Conservation (phyloP, 2,113 vertebrate species). For the Lates calcarifer region DNA sequence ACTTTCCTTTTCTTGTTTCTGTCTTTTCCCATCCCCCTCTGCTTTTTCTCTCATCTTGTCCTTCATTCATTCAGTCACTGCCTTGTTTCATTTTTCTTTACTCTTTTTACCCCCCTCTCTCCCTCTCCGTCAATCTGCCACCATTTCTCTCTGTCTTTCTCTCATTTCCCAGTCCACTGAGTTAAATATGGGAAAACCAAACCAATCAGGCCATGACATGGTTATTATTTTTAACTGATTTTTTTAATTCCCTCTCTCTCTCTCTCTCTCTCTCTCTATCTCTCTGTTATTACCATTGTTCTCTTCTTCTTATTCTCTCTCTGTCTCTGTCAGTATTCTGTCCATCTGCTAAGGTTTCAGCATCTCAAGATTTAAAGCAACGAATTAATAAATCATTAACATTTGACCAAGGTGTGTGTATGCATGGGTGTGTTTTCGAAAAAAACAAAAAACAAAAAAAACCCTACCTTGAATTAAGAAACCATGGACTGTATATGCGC, state of each 20-base stretch:
- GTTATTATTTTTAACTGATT: constrained; percentile 79
- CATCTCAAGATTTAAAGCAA: constrained; percentile 56
- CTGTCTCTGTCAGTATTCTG: constrained; percentile 45
- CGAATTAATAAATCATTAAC: constrained; percentile 71
- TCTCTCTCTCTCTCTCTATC: constrained; percentile 21
- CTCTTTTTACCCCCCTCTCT: neutral
- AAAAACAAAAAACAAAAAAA: constrained; percentile 29
- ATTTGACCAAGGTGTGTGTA: constrained; percentile 50
- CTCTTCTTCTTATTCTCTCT: constrained; percentile 30
- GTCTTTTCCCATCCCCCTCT: neutral
- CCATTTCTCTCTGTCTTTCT: constrained; percentile 62
- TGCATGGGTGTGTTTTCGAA: neutral
- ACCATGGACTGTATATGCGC: neutral
- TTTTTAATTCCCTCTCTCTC: constrained; percentile 47
- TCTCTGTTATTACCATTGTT: constrained; percentile 42
- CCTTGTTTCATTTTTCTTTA: constrained; percentile 39
- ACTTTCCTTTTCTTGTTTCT: neutral
- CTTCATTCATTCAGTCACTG: constrained; percentile 18
- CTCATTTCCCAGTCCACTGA: constrained; percentile 82
- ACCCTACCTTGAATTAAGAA: constrained; percentile 33
- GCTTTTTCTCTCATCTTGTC: neutral
- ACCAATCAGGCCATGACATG: constrained; percentile 79
- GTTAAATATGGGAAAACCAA: constrained; percentile 77
- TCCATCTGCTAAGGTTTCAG: constrained; percentile 52
- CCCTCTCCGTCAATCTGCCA: constrained; percentile 28